Percentiles rank a stretch among this genome's conserved stretches.
phyloP scores from a whole-genome alignment of 2,113 vertebrate genomes.

The Henicopernis longicauda region DNA sequence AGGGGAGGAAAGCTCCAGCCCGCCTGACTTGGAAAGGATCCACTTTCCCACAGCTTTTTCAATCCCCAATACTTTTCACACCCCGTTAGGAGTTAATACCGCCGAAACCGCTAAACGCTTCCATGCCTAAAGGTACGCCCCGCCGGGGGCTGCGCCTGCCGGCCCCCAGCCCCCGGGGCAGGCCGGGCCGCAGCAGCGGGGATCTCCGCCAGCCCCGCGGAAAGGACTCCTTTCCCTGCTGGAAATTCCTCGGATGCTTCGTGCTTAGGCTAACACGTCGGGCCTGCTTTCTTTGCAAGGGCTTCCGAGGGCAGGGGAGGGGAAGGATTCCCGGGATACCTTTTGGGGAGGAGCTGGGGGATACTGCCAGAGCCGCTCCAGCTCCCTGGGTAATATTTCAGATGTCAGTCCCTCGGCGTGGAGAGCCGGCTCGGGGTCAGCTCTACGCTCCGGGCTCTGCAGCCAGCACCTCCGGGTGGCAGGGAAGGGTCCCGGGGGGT shows the following conservation, averaged over 20 bases:
- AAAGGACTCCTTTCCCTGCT: background rate
- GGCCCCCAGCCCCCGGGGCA: background rate
- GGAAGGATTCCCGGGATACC: background rate
- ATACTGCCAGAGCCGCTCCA: background rate
- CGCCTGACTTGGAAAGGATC: constrained; percentile 54
- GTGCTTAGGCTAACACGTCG: background rate
- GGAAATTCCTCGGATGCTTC: constrained; percentile 23
- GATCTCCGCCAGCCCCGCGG: background rate
- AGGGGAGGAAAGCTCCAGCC: background rate
- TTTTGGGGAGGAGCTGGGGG: background rate
- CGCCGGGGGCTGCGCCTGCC: background rate
- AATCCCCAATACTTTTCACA: constrained; percentile 69
- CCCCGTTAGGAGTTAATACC: constrained; percentile 64
- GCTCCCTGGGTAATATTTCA: background rate
- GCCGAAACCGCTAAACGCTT: constrained; percentile 64
- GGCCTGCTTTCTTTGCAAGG: background rate
- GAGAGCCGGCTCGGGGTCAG: background rate
- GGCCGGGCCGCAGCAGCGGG: background rate
- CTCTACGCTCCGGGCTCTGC: background rate
- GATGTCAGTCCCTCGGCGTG: background rate
- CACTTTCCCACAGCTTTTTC: constrained; percentile 70
- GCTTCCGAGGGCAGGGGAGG: background rate
- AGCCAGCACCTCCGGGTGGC: background rate
- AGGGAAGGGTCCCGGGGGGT: background rate
- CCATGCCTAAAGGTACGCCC: constrained; percentile 23